Conservation (phyloP, 2,113 vertebrate species). For the Patagioenas fasciata region DNA sequence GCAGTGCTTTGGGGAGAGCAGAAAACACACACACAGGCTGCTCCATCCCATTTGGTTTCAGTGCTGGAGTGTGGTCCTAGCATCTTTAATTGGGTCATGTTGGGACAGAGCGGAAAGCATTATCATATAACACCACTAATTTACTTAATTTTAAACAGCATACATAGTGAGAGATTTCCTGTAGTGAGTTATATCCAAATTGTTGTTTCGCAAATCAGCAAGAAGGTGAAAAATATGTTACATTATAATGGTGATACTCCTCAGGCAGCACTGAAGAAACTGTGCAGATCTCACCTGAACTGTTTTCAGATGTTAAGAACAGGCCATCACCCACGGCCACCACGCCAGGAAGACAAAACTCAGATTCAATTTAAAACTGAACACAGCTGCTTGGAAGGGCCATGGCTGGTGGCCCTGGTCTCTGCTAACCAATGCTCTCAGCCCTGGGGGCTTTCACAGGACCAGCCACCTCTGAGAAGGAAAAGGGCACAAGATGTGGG, state of each 20-base stretch:
- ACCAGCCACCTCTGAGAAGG: not conserved
- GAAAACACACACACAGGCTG: fast-evolving
- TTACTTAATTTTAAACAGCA: not conserved
- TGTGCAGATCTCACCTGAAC: not conserved
- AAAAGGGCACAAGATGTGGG: not conserved
- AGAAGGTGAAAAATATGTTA: not conserved
- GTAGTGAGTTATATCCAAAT: not conserved
- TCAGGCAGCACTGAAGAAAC: not conserved
- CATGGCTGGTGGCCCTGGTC: not conserved
- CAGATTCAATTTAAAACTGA: not conserved
- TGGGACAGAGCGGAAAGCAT: not conserved
- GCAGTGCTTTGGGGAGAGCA: not conserved
- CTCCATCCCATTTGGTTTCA: fast-evolving
- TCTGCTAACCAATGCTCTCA: fast-evolving
- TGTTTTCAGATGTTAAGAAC: not conserved
- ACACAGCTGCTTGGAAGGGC: not conserved
- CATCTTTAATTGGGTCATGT: not conserved
- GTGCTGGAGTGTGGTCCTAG: fast-evolving
- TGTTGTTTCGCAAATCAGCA: not conserved
- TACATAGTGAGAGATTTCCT: not conserved
- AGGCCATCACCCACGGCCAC: not conserved
- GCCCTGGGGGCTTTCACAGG: fast-evolving
- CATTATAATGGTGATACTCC: fast-evolving
- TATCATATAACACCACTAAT: not conserved
- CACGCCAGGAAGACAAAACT: not conserved